A percentile compares a stretch with the other conserved stretches of the same genome.
Conservation (phyloP, 2,797 vertebrate species). For the Petrocephalus sullivani region DNA sequence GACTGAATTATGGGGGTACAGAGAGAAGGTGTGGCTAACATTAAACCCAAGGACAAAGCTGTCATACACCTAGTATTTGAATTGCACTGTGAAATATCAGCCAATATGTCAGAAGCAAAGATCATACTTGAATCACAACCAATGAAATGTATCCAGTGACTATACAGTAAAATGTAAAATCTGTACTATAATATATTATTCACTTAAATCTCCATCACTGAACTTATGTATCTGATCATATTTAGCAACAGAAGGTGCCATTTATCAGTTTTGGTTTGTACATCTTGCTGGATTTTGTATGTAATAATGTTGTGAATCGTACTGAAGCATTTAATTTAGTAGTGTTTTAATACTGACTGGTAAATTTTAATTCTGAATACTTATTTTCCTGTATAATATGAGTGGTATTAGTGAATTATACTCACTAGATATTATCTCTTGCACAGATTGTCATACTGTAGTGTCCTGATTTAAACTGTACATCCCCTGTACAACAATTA, state of each 20-base stretch:
- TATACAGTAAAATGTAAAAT: constrained; percentile 38
- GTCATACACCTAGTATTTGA: not conserved
- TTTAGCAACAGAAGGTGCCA: constrained; percentile 29
- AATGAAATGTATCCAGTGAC: constrained; percentile 35
- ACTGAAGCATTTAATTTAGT: constrained; percentile 47
- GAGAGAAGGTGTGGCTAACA: not conserved
- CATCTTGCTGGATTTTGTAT: constrained; percentile 59
- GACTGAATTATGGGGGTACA: not conserved
- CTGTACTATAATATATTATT: constrained; percentile 54
- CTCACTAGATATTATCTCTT: not conserved
- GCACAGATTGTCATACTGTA: not conserved
- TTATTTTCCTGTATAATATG: not conserved
- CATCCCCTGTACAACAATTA: not conserved
- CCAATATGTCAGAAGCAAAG: constrained; percentile 19
- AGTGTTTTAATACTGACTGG: not conserved
- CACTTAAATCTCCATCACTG: not conserved
- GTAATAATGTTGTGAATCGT: constrained; percentile 33
- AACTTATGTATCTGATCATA: constrained; percentile 27
- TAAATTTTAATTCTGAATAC: not conserved
- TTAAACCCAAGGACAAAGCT: constrained; percentile 3
- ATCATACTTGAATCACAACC: constrained; percentile 54
- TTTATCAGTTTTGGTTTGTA: constrained; percentile 43
- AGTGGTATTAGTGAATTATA: not conserved
- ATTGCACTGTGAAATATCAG: constrained; percentile 14
- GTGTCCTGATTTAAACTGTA: not conserved